phyloP scores from a whole-genome alignment of 2,113 vertebrate genomes.

The Paralichthys olivaceus region DNA sequence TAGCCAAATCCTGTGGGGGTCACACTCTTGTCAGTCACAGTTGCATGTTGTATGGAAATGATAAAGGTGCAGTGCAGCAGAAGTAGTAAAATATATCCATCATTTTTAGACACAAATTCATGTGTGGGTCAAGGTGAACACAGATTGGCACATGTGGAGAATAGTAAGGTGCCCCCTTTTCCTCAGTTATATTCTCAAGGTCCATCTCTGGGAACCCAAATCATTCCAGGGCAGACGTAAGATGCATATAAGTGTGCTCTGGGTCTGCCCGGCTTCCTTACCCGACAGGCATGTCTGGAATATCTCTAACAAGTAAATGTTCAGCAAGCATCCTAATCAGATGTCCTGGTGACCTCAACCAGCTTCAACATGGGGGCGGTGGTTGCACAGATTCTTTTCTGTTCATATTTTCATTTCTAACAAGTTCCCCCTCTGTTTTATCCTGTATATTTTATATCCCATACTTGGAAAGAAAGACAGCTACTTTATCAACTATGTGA shows the following conservation, averaged over 20 bases:
- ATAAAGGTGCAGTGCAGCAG: background rate
- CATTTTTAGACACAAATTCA: conserved; percentile 11
- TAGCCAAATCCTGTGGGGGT: background rate
- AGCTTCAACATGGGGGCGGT: background rate
- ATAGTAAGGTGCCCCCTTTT: conserved; percentile 3
- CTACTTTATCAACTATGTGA: background rate
- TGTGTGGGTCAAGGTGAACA: conserved; percentile 4
- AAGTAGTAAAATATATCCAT: conserved; percentile 3
- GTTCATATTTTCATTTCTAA: no score
- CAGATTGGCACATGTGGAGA: conserved; percentile 3
- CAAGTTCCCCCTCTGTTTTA: background rate
- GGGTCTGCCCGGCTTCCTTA: conserved; percentile 2
- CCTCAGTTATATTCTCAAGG: conserved; percentile 16
- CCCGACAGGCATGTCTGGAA: conserved; percentile 34
- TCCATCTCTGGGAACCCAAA: conserved; percentile 3
- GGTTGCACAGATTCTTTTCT: background rate
- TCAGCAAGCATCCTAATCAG: conserved; percentile 28
- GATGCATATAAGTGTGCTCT: conserved; percentile 28
- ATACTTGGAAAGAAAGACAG: background rate
- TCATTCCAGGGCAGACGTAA: conserved; percentile 7
- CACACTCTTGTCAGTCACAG: background rate
- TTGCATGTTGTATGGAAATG: background rate
- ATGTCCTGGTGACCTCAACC: conserved; percentile 5
- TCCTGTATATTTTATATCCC: background rate
- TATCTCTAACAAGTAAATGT: conserved; percentile 14